Evolutionary conservation across 2,113 vertebrate genomes (phyloP).

Genomic region (Chiloscyllium plagiosum): DNA sequence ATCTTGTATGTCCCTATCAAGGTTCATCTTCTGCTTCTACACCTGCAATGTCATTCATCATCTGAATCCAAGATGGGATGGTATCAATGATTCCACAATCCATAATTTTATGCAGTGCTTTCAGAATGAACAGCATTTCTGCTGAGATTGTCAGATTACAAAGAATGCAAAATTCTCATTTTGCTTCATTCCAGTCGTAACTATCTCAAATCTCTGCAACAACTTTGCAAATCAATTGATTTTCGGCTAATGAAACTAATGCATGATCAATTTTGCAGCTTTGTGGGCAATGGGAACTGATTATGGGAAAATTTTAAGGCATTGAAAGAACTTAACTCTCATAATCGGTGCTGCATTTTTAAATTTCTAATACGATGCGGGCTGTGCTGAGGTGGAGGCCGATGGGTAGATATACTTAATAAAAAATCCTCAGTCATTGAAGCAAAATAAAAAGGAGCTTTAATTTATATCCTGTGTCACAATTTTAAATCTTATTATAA

Average conservation of each 20-base stretch:
- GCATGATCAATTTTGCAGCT: background rate
- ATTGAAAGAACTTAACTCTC: background rate
- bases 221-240: background rate
- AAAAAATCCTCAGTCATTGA: background rate
- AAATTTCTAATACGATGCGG: background rate
- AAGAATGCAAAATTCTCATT: background rate
- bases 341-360: background rate
- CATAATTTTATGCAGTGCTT: background rate
- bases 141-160: background rate
- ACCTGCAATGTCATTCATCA: no score
- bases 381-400: background rate
- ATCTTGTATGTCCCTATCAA: no score
- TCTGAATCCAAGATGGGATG: background rate
- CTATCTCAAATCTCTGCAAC: background rate
- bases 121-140: background rate
- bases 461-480: background rate
- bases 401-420: background rate
- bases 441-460: background rate
- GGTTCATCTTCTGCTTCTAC: background rate
- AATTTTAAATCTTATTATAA: background rate
- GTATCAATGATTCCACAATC: background rate
- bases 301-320: background rate
- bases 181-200: background rate
- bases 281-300: background rate
- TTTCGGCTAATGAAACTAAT: background rate